These are phyloP conservation scores for Nesidiocoris tenuis DNA, from an alignment of 2,888 invertebrate genomes.

Conservation along the genomic window DNA sequence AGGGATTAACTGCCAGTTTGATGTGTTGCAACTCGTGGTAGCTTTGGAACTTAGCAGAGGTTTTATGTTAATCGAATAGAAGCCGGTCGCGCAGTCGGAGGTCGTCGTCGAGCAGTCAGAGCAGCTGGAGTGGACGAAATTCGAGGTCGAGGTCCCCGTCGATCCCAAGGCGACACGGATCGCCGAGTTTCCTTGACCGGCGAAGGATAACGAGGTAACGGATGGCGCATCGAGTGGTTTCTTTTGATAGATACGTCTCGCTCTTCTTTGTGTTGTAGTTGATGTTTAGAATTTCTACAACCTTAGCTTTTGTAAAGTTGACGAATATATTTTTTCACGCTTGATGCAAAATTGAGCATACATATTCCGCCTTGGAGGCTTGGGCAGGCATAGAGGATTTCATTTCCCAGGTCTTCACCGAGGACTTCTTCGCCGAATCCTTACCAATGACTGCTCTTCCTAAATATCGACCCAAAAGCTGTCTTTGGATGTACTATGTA, in stretches of 20 bases:
- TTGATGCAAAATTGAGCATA: not conserved
- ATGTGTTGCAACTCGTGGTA: not conserved
- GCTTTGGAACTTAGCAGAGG: constrained; percentile 13
- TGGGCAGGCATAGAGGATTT: no score
- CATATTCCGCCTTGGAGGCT: no score
- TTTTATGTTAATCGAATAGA: constrained; percentile 40
- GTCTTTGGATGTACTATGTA: no score
- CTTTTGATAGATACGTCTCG: constrained; percentile 52
- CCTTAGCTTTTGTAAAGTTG: not conserved
- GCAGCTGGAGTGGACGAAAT: constrained; percentile 52
- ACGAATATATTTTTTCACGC: not conserved
- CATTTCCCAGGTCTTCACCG: no score
- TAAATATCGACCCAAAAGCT: no score
- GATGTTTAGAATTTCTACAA: not conserved
- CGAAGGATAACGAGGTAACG: constrained; percentile 90
- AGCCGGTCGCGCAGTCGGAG: constrained; percentile 48
- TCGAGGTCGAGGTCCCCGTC: constrained; percentile 74
- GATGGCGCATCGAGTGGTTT: not conserved
- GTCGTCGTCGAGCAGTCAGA: constrained; percentile 60
- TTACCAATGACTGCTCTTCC: no score
- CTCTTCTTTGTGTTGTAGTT: constrained; percentile 56
- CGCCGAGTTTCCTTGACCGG: constrained; percentile 90
- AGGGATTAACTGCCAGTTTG: not conserved
- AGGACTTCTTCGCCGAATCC: no score
- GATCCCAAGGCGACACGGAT: constrained; percentile 87